Evolutionary conservation across 2,797 vertebrate species (phyloP).

Genomic region (Gymnoscopelus braueri): DNA sequence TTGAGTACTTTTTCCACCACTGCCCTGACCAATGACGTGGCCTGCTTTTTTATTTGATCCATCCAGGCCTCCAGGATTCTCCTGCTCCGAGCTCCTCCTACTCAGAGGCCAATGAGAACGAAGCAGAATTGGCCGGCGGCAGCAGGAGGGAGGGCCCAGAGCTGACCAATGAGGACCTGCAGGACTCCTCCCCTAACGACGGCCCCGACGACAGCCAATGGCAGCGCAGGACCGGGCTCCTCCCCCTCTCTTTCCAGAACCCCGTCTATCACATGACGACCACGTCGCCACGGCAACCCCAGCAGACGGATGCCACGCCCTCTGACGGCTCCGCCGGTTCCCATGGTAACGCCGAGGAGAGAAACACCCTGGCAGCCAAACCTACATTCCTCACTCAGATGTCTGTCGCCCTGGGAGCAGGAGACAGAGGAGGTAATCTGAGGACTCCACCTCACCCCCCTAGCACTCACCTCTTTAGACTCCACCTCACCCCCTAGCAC

Average conservation of each 20-base stretch:
- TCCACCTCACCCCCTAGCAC: no score
- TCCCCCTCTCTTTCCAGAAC: constrained; percentile 95
- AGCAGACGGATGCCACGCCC: constrained; percentile 71
- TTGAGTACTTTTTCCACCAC: no score
- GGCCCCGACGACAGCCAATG: constrained; percentile 87
- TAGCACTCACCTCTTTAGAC: no score
- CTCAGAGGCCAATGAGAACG: constrained; percentile 93
- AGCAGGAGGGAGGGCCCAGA: constrained; percentile 83
- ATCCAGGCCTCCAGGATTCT: constrained; percentile 82
- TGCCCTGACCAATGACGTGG: no score
- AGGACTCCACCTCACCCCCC: no score
- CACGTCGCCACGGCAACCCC: constrained; percentile 73
- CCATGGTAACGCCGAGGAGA: constrained; percentile 88
- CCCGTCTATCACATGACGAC: constrained; percentile 93
- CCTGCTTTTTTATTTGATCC: constrained; percentile 19
- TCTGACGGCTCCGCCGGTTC: constrained; percentile 89
- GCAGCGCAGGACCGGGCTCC: constrained; percentile 86
- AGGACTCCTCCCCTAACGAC: constrained; percentile 87
- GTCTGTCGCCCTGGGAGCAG: constrained; percentile 64
- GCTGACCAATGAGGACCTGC: constrained; percentile 91
- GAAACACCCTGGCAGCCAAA: constrained; percentile 73
- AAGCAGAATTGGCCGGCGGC: constrained; percentile 84
- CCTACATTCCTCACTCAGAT: constrained; percentile 84
- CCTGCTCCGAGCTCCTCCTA: constrained; percentile 92
- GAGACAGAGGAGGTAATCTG: constrained; percentile 46